Evolutionary conservation across 2,113 vertebrate genomes (phyloP), one percentile per base, ranked within the genome.

Genomic region (Ploceus nigricollis): DNA sequence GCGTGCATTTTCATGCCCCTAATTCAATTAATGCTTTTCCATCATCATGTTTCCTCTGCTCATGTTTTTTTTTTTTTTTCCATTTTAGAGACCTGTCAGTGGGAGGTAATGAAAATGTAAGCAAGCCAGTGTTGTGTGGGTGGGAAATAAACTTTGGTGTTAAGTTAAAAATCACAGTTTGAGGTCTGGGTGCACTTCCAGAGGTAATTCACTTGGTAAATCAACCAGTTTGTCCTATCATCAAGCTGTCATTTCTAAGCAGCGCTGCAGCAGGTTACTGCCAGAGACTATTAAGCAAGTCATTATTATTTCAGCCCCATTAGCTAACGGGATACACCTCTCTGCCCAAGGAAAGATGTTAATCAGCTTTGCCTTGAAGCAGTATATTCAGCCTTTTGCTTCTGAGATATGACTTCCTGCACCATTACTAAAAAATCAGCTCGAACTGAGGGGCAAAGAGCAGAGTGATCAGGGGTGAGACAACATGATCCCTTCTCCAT

Each of bases 231-330:
- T 93, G 85, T 88, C 69, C 76, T 95, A 68, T 94, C 90, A 94
- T 96, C 96, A 94, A 93, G 80, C 90, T 96, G 90, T 96, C 94
- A 96, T 96, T 81, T 90, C 85, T 53, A 78, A 92, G 68, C 47
- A 86, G 56, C 35, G 68, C 82, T 90, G 90, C 79, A 92, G 58
- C 76, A 83, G 88, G 82, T 83, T 90, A 57, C 94, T 96, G 96
- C 79, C 93, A 96, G 90, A 93, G 51, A 73, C 88, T 78, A 92
- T 96, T 95, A 96, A 90, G 91, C 44, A 93, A 95, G 82, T 53
- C 71, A 75, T 96, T 93, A 96, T 95, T 97, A 96, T 96, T 97
- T 93, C 95, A 96, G 86, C 82, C 58, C 82, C 88, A 88, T 97
- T 96, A 95, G 58, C 87, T 88, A 94, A 94, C 0, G 0, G 86